Base-by-base conservation (phyloP, 2,888 invertebrate genomes). In the Xylophagus ater region DNA sequence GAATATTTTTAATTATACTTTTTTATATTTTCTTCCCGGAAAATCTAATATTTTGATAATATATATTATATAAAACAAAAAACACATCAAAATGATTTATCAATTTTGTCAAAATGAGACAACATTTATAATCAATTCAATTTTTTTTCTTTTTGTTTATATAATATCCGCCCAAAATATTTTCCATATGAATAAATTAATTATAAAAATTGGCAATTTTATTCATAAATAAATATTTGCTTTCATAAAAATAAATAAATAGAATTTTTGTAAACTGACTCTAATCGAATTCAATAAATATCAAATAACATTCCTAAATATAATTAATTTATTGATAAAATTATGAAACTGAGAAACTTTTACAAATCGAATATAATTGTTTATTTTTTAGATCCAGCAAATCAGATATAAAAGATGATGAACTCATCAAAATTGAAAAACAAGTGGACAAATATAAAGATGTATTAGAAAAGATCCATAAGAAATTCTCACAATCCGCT, bases 381-480 rank as follows among this genome's bases (percentile, higher is more conserved):
- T 7, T 7, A 47, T 50, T 49, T 34, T 40, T 2, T 32, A 49
- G 47, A 30, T 44, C 44, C 12, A 46, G 25, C 12, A 46, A 48
- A 43, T 33, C 50, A 19, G 56, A 56, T 44, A 53, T 56, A 45
- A 63, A 59, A 52, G 58, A 59, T 45, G 60, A 55, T 40, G 62
- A 62, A 49, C 51, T 63, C 40, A 57, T 59, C 34, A 55, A 51
- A 28, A 55, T 61, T 32, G 63, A 63, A 42, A 59, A 57, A 43
- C 61, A 62, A 48, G 63, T 63, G 28, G 63, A 63, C 35, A 56
- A 58, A 46, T 63, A 63, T 46, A 60, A 61, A 38, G 62, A 63
- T 51, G 62, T 62, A 46, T 66, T 54, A 57, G 68, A 52, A 55
- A 63, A 56, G 57, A 63, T 54, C 53, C 66, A 53, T 53, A 62